Conservation (phyloP, 2,113 vertebrate genomes). For the Lanius collurio region DNA sequence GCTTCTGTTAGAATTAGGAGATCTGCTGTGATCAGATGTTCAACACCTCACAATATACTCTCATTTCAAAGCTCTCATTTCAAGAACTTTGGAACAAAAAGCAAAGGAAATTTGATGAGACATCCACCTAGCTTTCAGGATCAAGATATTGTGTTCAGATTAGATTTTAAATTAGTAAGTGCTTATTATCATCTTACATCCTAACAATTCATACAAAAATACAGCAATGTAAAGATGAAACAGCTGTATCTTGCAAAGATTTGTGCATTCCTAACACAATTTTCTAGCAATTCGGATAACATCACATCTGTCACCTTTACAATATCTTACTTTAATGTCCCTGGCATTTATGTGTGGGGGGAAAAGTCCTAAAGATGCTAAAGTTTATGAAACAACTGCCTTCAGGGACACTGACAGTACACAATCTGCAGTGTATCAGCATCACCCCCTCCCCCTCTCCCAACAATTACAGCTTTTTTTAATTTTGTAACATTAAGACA, state of each 20-base stretch:
- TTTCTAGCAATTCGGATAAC: neutral
- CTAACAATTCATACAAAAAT: neutral
- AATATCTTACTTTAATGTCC: neutral
- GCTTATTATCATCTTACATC: neutral
- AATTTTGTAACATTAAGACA: neutral
- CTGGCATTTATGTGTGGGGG: neutral
- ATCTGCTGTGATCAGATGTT: neutral
- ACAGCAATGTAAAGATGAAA: neutral
- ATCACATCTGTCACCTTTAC: neutral
- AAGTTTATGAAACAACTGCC: neutral
- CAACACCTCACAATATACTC: neutral
- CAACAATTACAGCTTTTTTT: neutral
- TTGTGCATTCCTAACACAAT: neutral
- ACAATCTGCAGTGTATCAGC: neutral
- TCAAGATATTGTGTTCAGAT: neutral
- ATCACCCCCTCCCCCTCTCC: neutral
- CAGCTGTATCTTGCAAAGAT: neutral
- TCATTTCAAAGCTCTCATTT: neutral
- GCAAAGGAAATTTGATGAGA: neutral
- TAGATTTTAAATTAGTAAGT: slow-evolving; percentile 1
- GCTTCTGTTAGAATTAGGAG: neutral
- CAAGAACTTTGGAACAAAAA: neutral
- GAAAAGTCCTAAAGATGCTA: neutral
- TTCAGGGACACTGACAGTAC: neutral
- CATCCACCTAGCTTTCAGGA: neutral